These are phyloP conservation scores for Chrosomus eos DNA, from an alignment of 2,797 vertebrate species.

Conservation along the genomic window DNA sequence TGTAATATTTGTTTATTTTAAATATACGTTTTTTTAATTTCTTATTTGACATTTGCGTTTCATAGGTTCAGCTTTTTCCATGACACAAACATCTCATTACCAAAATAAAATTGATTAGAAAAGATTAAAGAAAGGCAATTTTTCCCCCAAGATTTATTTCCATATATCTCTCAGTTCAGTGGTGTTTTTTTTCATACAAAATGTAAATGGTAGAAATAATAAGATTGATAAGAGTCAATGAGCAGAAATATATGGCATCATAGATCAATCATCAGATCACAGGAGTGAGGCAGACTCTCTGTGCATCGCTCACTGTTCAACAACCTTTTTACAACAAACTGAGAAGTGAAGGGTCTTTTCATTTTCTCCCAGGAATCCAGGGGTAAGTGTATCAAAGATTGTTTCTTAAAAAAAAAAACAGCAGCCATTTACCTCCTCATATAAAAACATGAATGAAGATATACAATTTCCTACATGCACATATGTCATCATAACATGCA, in stretches of 20 bases:
- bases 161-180: constrained; percentile 89
- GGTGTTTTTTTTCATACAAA: constrained; percentile 92
- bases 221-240: constrained; percentile 84
- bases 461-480: constrained; percentile 78
- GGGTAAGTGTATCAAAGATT: constrained; percentile 79
- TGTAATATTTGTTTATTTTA: background rate
- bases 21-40: background rate
- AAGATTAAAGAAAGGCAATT: background rate
- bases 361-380: constrained; percentile 37
- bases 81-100: background rate
- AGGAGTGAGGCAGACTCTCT: constrained; percentile 82
- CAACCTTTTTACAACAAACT: constrained; percentile 43
- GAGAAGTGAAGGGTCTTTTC: constrained; percentile 11
- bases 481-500: constrained; percentile 90
- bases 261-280: constrained; percentile 73
- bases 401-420: constrained; percentile 68
- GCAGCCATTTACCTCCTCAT: constrained; percentile 82
- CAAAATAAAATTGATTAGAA: background rate
- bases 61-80: background rate
- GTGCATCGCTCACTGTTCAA: constrained; percentile 69
- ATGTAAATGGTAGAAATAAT: constrained; percentile 88
- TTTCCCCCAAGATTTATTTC: constrained; percentile 67
- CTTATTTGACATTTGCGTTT: background rate
- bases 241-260: constrained; percentile 71
- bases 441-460: constrained; percentile 86